Conservation (phyloP, 2,888 invertebrate species). For the Andrena camellia region DNA sequence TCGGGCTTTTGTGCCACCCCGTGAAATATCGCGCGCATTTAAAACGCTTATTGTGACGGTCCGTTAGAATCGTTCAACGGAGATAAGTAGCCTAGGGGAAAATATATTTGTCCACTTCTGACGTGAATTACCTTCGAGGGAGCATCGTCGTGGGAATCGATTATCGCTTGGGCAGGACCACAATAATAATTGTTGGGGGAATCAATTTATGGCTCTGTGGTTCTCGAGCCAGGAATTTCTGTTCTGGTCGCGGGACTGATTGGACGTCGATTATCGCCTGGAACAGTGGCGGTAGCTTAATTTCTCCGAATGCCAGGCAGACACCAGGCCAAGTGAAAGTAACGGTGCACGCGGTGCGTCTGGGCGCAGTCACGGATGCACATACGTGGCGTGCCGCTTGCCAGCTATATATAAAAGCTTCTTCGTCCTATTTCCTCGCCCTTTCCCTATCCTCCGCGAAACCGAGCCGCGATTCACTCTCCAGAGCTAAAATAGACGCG, state of each 20-base stretch:
- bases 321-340: not conserved
- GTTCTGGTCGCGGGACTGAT: no score
- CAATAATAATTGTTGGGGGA: not conserved
- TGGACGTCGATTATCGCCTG: no score
- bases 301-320: not conserved
- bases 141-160: slow-evolving; percentile 43
- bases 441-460: not conserved
- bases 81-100: slow-evolving; percentile 43
- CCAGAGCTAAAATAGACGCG: slow-evolving; percentile 40
- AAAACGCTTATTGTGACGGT: slow-evolving; percentile 63
- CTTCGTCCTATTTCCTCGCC: slow-evolving; percentile 21
- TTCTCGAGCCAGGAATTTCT: not conserved
- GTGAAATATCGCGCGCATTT: slow-evolving; percentile 70
- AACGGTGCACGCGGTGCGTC: slow-evolving; percentile 14
- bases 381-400: slow-evolving; percentile 1
- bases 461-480: slow-evolving; percentile 26
- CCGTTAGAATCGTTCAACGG: slow-evolving; percentile 69
- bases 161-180: not conserved
- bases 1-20: slow-evolving; percentile 49
- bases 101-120: slow-evolving; percentile 46
- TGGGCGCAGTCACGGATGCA: slow-evolving; percentile 3
- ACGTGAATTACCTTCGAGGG: slow-evolving; percentile 42
- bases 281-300: not conserved
- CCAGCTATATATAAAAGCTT: slow-evolving; percentile 44
- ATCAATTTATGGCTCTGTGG: not conserved